phyloP scores from a whole-genome alignment of 2,888 invertebrate species.

The Cheilosia vernalis region DNA sequence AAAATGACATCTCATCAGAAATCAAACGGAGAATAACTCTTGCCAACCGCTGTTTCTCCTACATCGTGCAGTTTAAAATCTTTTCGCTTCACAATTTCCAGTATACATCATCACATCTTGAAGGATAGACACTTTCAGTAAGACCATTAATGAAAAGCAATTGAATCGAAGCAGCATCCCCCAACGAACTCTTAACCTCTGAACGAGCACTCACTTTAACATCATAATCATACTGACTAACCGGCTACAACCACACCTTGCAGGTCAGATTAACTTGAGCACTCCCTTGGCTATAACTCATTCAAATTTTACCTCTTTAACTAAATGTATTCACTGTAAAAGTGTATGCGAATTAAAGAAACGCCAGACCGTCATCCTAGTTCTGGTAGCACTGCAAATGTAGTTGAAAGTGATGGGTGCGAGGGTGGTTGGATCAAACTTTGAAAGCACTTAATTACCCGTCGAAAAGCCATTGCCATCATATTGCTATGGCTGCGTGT shows the following conservation, averaged over 20 bases:
- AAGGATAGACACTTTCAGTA: background rate
- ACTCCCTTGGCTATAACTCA: too few relatives aligned
- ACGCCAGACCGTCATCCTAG: background rate
- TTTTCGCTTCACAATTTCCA: too few relatives aligned
- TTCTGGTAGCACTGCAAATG: background rate
- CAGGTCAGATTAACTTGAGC: constrained; percentile 19
- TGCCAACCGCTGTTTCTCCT: too few relatives aligned
- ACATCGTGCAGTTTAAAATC: too few relatives aligned
- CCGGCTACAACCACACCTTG: constrained; percentile 4
- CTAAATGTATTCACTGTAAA: too few relatives aligned
- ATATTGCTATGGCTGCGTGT: background rate
- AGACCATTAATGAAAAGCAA: too few relatives aligned
- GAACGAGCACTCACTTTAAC: background rate
- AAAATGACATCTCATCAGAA: too few relatives aligned
- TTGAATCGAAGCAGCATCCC: too few relatives aligned
- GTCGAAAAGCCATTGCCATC: constrained; percentile 6
- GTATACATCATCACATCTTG: too few relatives aligned
- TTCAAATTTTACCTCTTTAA: constrained; percentile 20
- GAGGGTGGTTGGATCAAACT: constrained; percentile 5
- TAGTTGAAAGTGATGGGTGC: too few relatives aligned
- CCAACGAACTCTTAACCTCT: background rate
- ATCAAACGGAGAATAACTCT: too few relatives aligned
- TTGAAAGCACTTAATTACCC: constrained; percentile 38
- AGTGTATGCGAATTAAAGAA: background rate
- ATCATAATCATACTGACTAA: constrained; percentile 12